These are phyloP conservation scores for Lichenostomus cassidix DNA, from an alignment of 2,113 vertebrate species.

Conservation along the genomic window DNA sequence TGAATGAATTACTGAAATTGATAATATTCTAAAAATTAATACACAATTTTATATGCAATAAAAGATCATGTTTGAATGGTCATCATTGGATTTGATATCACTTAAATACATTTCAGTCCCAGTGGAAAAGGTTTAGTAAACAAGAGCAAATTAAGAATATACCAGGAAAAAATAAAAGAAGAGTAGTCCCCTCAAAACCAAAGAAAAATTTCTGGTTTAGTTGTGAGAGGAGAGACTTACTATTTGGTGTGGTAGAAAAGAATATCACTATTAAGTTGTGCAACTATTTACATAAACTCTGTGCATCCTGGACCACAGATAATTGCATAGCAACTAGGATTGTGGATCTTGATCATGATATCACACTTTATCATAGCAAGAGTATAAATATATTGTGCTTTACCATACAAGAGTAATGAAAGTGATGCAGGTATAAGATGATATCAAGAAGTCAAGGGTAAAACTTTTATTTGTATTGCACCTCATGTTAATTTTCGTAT, in stretches of 20 bases:
- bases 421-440: background rate
- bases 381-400: too few species aligned
- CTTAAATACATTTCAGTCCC: background rate
- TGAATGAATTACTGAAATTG: background rate
- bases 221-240: background rate
- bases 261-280: background rate
- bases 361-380: background rate
- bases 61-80: background rate
- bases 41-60: background rate
- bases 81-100: background rate
- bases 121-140: background rate
- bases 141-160: background rate
- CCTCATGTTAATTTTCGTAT: background rate
- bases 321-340: background rate
- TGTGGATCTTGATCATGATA: background rate
- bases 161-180: background rate
- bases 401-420: background rate
- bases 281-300: background rate
- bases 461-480: background rate
- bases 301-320: background rate
- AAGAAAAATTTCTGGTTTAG: background rate
- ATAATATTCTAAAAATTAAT: background rate
- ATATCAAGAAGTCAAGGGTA: background rate
- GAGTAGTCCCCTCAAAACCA: background rate
- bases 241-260: background rate